These are phyloP conservation scores for Melanostigma gelatinosum DNA, from an alignment of 2,113 vertebrate species.

Conservation along the genomic window DNA sequence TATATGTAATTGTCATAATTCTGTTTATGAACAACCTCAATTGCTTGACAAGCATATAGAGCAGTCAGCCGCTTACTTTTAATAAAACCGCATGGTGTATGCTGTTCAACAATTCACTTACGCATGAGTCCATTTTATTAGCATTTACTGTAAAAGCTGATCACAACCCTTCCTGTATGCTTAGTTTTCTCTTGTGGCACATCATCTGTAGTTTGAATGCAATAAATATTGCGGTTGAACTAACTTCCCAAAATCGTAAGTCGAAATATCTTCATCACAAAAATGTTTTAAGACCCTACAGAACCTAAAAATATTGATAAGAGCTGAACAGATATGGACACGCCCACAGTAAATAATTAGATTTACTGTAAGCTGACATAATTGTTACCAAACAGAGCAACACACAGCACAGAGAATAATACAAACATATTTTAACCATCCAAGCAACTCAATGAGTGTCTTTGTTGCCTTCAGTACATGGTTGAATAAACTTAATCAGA, in stretches of 20 bases:
- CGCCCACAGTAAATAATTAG: neutral
- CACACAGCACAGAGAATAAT: neutral
- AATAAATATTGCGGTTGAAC: neutral
- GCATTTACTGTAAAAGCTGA: neutral
- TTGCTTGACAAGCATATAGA: neutral
- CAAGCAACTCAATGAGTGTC: neutral
- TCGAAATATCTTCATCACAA: neutral
- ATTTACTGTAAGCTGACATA: neutral
- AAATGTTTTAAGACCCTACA: neutral
- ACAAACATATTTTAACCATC: neutral
- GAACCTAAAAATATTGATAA: neutral
- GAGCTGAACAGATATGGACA: neutral
- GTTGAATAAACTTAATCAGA: neutral
- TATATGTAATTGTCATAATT: neutral
- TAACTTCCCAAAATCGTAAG: neutral
- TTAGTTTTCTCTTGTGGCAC: neutral
- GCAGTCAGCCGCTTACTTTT: neutral
- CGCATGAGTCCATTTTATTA: neutral
- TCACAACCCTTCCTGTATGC: neutral
- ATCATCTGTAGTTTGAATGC: neutral
- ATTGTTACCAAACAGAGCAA: neutral
- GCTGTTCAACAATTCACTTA: neutral
- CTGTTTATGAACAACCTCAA: neutral
- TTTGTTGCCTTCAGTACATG: neutral
- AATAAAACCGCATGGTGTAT: neutral